A percentile compares a stretch with the other conserved stretches of the same genome.
Conservation (phyloP, 2,797 vertebrate species). For the Heteromormyrus szaboi region DNA sequence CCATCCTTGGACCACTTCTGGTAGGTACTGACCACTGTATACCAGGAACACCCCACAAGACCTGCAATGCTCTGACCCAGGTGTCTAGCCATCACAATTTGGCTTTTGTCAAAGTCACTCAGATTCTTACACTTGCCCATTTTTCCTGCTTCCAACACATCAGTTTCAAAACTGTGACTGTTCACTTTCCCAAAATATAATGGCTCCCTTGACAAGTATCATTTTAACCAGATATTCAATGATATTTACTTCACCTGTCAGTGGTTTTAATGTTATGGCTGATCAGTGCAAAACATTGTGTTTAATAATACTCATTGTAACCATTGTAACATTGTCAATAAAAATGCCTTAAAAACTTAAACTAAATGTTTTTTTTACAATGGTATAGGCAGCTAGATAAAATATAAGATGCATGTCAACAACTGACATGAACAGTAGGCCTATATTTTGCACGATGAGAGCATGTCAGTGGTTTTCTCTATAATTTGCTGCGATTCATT, state of each 20-base stretch:
- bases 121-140: background rate
- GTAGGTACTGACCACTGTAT: background rate
- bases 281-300: background rate
- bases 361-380: background rate
- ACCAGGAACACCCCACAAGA: background rate
- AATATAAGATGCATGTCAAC: background rate
- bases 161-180: background rate
- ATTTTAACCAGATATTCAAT: background rate
- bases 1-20: background rate
- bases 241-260: background rate
- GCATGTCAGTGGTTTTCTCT: background rate
- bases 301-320: background rate
- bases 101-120: background rate
- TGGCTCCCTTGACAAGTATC: background rate
- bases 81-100: background rate
- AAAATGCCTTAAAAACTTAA: background rate
- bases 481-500: background rate
- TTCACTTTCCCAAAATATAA: background rate
- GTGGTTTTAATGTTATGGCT: background rate
- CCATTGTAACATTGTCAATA: background rate
- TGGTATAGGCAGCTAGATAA: background rate
- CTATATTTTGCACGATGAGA: background rate
- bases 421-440: background rate
- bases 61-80: background rate
- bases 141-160: background rate